Evolutionary conservation across 2,797 vertebrate species (phyloP).

Genomic region (Spinus olivaceus): DNA sequence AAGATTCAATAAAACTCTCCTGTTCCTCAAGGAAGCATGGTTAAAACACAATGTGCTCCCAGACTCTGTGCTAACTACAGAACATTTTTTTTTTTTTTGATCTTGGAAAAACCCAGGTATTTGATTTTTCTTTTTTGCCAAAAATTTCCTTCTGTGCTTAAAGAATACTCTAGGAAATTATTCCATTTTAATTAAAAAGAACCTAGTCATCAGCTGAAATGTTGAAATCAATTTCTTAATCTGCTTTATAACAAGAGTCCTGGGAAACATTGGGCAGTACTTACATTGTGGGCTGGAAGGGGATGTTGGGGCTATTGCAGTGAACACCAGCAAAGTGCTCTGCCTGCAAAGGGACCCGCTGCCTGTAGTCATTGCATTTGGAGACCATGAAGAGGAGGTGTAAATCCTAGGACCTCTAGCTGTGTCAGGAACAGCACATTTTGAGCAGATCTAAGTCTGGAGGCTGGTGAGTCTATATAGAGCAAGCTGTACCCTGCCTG

Average conservation of each 20-base stretch:
- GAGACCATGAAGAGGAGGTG: background rate
- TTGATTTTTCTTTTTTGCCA: background rate
- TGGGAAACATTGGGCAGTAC: background rate
- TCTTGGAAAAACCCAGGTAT: background rate
- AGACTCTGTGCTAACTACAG: background rate
- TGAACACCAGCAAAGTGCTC: background rate
- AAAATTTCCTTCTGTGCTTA: background rate
- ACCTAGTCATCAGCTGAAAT: background rate
- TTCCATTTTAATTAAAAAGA: conserved; percentile 26
- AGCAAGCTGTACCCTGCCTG: background rate
- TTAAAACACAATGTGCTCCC: background rate
- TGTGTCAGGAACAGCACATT: conserved; percentile 16
- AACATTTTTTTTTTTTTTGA: background rate
- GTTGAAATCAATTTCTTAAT: background rate
- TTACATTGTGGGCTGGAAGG: background rate
- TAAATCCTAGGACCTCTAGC: background rate
- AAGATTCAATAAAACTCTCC: background rate
- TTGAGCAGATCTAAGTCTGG: background rate
- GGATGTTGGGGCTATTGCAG: background rate
- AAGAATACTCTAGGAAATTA: background rate
- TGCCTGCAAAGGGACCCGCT: background rate
- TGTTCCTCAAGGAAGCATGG: background rate
- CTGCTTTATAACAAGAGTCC: background rate
- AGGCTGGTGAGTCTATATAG: background rate
- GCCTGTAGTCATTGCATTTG: background rate